These are phyloP conservation scores for Suricata suricatta DNA, from an alignment of 2,113 vertebrate genomes.

Conservation along the genomic window DNA sequence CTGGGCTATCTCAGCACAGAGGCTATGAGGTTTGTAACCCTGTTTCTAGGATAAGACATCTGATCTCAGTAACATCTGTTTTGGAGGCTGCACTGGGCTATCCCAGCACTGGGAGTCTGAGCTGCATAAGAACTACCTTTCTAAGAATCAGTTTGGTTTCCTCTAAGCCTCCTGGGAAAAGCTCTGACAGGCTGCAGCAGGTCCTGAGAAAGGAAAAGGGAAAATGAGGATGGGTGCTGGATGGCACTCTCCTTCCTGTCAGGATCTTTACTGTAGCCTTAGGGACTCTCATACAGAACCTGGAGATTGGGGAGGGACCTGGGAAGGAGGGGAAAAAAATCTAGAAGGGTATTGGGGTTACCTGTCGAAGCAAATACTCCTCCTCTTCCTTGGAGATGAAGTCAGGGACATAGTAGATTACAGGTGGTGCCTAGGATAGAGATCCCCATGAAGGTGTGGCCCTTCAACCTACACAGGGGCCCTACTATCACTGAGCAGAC, in stretches of 20 bases:
- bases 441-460: conserved; percentile 7
- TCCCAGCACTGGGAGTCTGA: background rate
- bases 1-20: background rate
- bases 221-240: background rate
- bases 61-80: background rate
- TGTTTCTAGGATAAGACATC: background rate
- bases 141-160: conserved; percentile 32
- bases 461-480: background rate
- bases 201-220: background rate
- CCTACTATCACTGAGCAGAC: background rate
- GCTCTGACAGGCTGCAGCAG: background rate
- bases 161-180: background rate
- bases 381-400: conserved; percentile 92
- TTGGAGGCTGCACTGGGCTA: background rate
- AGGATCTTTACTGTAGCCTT: background rate
- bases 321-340: background rate
- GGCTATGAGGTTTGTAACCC: background rate
- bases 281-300: background rate
- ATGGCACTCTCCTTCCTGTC: background rate
- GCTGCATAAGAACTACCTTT: background rate
- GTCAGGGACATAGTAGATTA: conserved; percentile 91
- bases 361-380: conserved; percentile 88
- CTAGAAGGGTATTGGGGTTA: conserved; percentile 42
- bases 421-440: conserved; percentile 84
- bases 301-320: background rate